Base-by-base conservation (phyloP, 2,888 invertebrate species). In the Eilema caniola region DNA sequence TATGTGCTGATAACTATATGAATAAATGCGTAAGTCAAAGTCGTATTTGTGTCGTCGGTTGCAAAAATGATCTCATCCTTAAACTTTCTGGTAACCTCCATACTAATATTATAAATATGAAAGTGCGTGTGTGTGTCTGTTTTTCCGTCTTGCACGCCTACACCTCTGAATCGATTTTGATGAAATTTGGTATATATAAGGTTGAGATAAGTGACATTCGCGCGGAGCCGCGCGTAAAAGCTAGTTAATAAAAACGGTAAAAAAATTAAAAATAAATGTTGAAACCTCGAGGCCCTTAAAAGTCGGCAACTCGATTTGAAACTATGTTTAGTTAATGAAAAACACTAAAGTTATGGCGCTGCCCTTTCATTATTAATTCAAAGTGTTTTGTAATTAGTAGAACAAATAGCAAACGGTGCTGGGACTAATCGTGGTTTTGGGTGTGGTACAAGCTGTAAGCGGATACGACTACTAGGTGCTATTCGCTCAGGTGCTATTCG, bases 351-450 rank as follows among this genome's bases (percentile, higher is more conserved):
- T 74, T 74, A 69, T 72, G 62, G 80, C 67, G 71, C 66, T 63
- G 71, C 77, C 75, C 47, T 71, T 74, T 28, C 64, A 78, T 82
- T 80, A 84, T 83, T 84, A 83, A 85, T 86, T 85, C 80, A 76
- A 73, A 81, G 72, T 77, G 79, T 78, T 81, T 76, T 72, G 74
- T 85, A 82, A 85, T 85, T 82, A 83, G 72, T 73, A 78, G 80
- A 78, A 81, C 78, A 81, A 82, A 84, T 75, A 71, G 33, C 62
- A 59, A 37, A 59, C 65, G 71, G 37, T 67, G 67, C 56, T 59
- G 20, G 24, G 16, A 73, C 73, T 73, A 78, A 82, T 81, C 73
- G 68, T 70, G 62, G 67, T 66, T 62, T 14, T 0, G 7, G 1
- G 47, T 0, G 28, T 74, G 74, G 77, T 60, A 0, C 23, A 81